A percentile compares a stretch with the other conserved stretches of the same genome.
Evolutionary conservation across 2,797 vertebrate species (phyloP).

Genomic region (Molossus alvarezi): DNA sequence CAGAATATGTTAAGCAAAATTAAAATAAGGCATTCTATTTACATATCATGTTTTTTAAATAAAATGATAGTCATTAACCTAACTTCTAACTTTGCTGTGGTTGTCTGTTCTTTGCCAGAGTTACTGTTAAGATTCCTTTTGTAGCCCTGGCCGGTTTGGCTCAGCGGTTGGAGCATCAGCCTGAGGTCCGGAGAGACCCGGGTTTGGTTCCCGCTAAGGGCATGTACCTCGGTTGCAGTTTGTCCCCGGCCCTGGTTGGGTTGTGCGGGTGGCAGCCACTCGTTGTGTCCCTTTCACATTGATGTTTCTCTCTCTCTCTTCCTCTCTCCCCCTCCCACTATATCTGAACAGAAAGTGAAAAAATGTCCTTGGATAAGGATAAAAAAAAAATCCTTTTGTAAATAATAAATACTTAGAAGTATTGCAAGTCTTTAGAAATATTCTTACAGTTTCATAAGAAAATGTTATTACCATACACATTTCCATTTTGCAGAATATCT

Average conservation of each 20-base stretch:
- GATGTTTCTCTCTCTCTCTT: too few relatives aligned
- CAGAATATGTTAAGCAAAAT: conserved; percentile 39
- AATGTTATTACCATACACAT: not conserved
- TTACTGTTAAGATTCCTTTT: not conserved
- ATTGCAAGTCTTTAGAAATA: conserved; percentile 24
- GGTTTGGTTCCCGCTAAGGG: too few relatives aligned
- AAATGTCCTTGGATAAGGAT: too few relatives aligned
- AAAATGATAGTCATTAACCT: not conserved
- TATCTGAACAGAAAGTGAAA: too few relatives aligned
- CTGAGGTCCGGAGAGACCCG: too few relatives aligned
- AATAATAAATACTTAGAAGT: not conserved
- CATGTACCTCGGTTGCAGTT: too few relatives aligned
- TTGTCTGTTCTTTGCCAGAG: not conserved
- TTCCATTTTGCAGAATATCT: conserved; percentile 71
- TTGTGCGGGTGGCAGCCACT: too few relatives aligned
- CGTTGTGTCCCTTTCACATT: too few relatives aligned
- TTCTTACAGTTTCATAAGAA: not conserved
- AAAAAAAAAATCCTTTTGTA: not conserved
- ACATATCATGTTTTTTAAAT: not conserved
- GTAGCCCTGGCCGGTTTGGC: not conserved
- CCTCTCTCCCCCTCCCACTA: too few relatives aligned
- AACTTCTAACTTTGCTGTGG: not conserved
- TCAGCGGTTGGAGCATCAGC: too few relatives aligned
- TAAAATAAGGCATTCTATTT: conserved; percentile 26
- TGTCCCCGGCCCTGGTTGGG: too few relatives aligned